These are phyloP conservation scores for Tetraodon nigroviridis DNA, from an alignment of 2,113 vertebrate species.

Conservation along the genomic window DNA sequence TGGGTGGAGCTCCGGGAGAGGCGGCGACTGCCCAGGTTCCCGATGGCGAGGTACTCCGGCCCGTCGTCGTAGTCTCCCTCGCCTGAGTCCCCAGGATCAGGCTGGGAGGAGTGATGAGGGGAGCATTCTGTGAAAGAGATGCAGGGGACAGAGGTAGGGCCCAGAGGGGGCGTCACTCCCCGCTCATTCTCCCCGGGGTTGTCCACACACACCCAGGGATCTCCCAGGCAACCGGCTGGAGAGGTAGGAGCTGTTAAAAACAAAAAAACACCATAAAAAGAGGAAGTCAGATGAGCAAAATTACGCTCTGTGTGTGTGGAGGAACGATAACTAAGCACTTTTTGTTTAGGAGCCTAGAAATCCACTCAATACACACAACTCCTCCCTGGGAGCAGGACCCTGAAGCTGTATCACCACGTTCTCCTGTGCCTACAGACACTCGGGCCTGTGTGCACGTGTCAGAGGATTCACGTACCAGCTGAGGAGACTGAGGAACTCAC, in stretches of 20 bases:
- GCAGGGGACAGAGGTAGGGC: conserved; percentile 14
- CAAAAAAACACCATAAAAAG: neutral
- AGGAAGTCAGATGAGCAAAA: neutral
- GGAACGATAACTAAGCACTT: no score
- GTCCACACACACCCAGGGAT: conserved; percentile 59
- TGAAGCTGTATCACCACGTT: conserved; percentile 25
- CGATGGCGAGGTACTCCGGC: conserved; percentile 94
- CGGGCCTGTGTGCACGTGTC: conserved; percentile 40
- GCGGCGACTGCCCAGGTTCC: conserved; percentile 79
- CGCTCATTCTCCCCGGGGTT: conserved; percentile 9
- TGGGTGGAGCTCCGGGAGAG: conserved; percentile 67
- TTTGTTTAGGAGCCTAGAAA: no score
- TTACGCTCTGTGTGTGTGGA: no score
- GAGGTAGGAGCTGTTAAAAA: conserved; percentile 49
- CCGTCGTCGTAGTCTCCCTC: conserved; percentile 85
- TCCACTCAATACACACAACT: neutral
- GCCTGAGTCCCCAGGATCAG: conserved; percentile 64
- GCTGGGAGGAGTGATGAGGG: conserved; percentile 8
- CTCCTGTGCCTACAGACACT: conserved; percentile 32
- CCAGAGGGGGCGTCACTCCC: conserved; percentile 14
- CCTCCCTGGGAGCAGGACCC: neutral
- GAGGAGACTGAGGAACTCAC: neutral
- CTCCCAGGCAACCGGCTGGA: conserved; percentile 34
- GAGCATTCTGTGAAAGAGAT: conserved; percentile 42
- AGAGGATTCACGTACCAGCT: conserved; percentile 32